phyloP scores from a whole-genome alignment of 2,888 invertebrate genomes.

The Sycophila texana region DNA sequence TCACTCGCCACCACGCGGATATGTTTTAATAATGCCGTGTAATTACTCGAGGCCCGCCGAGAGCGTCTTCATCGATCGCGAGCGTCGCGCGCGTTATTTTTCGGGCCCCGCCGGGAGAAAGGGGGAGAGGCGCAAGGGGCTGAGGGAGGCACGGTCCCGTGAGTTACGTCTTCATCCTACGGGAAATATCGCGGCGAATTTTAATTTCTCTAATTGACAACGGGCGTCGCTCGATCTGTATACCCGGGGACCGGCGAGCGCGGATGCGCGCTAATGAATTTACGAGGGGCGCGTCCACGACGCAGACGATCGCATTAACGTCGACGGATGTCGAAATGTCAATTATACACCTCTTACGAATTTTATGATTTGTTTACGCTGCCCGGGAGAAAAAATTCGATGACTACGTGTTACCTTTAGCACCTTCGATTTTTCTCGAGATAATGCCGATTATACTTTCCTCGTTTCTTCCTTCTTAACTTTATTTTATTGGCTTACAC shows the following conservation, averaged over 20 bases:
- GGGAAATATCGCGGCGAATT: slow-evolving; percentile 29
- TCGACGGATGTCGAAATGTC: slow-evolving; percentile 2
- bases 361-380: slow-evolving; percentile 22
- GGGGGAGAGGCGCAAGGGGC: background rate
- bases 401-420: background rate
- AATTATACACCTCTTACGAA: slow-evolving; percentile 31
- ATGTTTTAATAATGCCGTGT: slow-evolving; percentile 66
- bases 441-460: too few species aligned
- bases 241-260: too few species aligned
- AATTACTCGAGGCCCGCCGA: slow-evolving; percentile 49
- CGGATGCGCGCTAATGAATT: too few species aligned
- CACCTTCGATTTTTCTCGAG: slow-evolving; percentile 13
- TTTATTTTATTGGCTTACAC: too few species aligned
- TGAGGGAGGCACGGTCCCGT: background rate
- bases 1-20: slow-evolving; percentile 54
- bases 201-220: slow-evolving; percentile 9
- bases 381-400: slow-evolving; percentile 10
- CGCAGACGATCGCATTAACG: too few species aligned
- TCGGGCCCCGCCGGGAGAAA: background rate
- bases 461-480: too few species aligned
- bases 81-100: slow-evolving; percentile 17
- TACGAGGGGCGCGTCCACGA: too few species aligned
- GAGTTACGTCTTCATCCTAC: slow-evolving; percentile 51
- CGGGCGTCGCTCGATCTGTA: too few species aligned
- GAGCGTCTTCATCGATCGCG: slow-evolving; percentile 54